Base-by-base conservation (phyloP, 2,797 vertebrate genomes). In the Spinus olivaceus region DNA sequence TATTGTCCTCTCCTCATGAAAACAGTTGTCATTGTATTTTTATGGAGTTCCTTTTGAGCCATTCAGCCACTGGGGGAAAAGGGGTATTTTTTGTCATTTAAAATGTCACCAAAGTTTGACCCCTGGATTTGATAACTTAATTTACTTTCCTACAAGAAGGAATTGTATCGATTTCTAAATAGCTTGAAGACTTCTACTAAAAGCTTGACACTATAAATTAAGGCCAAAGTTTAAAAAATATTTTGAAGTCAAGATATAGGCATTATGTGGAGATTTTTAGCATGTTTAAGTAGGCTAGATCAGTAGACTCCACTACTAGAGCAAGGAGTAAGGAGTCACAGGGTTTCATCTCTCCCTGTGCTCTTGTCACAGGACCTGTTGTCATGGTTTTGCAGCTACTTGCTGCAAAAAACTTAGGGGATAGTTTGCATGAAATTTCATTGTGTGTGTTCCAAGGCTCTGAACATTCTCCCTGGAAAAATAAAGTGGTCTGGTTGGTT, bases 401-500 rank as follows among this genome's bases (percentile, higher is more conserved):
- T 59, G 22, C 12, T 41, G 32, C 2, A 72, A 79, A 84, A 81
- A 72, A 18, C 5, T 0, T n/a, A 37, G 3, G 4, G 17, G 6
- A 51, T 6, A 37, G 32, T 46, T 76, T 44, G 19, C 23, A 70
- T 44, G 33, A 79, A 59, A 70, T 59, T 81, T 80, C 7, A 4
- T 10, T 69, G 18, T 47, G n/a, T 46, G 18, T 61, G 3, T 79
- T 84, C 21, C 28, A 76, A 70, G 47, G 5, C 24, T 88, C 24
- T 84, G 71, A 90, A 66, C 3, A 3, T 41, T 59, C 17, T 46
- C 18, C 8, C 16, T 70, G 23, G 12, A 67, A 54, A 67, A 64
- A 27, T 4, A 61, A 6, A 61, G 16, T 32, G 6, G 3, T 72
- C 8, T 33, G 9, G 0, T 3, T 51, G 23, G 2, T 37, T 64